phyloP scores from a whole-genome alignment of 2,888 invertebrate genomes.

The Craniophora ligustri region DNA sequence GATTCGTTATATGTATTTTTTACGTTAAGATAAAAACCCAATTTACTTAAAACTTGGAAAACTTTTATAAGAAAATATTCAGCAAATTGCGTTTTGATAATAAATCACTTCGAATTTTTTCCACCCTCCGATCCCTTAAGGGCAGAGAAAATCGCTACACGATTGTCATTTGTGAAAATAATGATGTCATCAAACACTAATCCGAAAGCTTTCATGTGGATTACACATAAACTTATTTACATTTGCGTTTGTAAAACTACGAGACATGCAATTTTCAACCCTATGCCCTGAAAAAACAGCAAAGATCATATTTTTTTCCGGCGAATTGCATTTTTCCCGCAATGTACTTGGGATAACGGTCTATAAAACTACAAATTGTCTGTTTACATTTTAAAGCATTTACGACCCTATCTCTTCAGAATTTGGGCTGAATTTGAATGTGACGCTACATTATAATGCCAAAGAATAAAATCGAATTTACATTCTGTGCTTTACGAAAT shows the following conservation, averaged over 20 bases:
- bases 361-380: slow-evolving; percentile 69
- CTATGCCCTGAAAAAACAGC: slow-evolving; percentile 36
- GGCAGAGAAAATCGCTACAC: slow-evolving; percentile 81
- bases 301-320: slow-evolving; percentile 12
- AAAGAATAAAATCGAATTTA: slow-evolving; percentile 9
- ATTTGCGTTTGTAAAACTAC: slow-evolving; percentile 8
- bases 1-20: no score
- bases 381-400: slow-evolving; percentile 34
- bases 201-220: slow-evolving; percentile 88
- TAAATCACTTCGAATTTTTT: slow-evolving; percentile 77
- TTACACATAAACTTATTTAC: slow-evolving; percentile 69
- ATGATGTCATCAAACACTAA: slow-evolving; percentile 89
- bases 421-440: slow-evolving; percentile 15
- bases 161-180: slow-evolving; percentile 86
- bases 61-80: slow-evolving; percentile 41
- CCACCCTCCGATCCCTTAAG: slow-evolving; percentile 67
- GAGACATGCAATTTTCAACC: slow-evolving; percentile 49
- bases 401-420: slow-evolving; percentile 4
- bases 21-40: not conserved
- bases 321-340: slow-evolving; percentile 23
- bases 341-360: slow-evolving; percentile 54
- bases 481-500: not conserved
- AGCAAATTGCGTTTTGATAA: slow-evolving; percentile 69
- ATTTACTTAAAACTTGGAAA: slow-evolving; percentile 16
- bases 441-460: not conserved